Evolutionary conservation across 2,888 invertebrate species (phyloP), one percentile per base, ranked within the genome.

Genomic region (Heliconius cydno): DNA sequence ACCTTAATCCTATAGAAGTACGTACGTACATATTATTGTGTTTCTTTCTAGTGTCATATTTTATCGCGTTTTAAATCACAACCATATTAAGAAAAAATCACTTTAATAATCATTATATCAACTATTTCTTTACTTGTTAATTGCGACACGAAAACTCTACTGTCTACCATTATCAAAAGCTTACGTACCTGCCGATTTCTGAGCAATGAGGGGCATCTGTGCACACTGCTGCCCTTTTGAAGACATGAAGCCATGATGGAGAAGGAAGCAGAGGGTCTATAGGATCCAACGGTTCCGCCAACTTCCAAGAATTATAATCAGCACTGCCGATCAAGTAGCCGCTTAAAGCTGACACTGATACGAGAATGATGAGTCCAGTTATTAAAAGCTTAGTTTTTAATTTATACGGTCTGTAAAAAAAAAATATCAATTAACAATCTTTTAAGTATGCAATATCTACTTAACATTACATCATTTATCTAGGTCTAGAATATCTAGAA

Each of bases 181-280:
- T 12, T 19, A 77, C 95, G 91, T 92, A 98, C 98, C 96, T 97
- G 90, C 98, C 98, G 84, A 98, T 96, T 82, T 95, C 90, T 5
- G 98, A 98, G 90, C 98, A 98, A 9, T 96, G 95, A 6, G 95
- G 95, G 7, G 96, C 97, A 88, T 98, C 98, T 0, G 97, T 96
- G 87, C 97, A 97, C 28, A 98, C 97, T 0, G 97, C 98, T 0
- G 96, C 97, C 72, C 93, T 95, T 80, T 95, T 94, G 90, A 97
- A 98, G 1, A 90, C 90, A 84, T 96, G 96, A n/a, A 97, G 92
- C 68, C 90, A 89, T 6, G 98, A 97, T 25, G 95, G 90, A 0
- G 97, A 97, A 0, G 97, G 96, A 25, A 96, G 97, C 63, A 96
- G 94, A 0, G 95, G 92, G 65, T 91, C 90, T 81, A 95, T 95